Conservation (phyloP, 2,797 vertebrate genomes). For the Microctenopoma steveboyesi region DNA sequence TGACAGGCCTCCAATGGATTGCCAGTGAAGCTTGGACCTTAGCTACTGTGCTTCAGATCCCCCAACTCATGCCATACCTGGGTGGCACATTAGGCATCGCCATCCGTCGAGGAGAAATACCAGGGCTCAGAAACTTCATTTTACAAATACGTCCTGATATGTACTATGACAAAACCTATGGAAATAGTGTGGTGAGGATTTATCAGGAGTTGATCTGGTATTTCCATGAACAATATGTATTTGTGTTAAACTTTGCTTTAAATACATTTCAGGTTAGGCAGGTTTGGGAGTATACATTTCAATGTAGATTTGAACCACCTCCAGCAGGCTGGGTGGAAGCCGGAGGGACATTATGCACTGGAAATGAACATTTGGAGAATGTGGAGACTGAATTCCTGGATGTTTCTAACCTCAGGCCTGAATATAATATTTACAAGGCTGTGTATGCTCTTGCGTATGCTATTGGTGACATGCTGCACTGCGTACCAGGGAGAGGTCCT, state of each 20-base stretch:
- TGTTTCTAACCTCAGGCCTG: constrained; percentile 58
- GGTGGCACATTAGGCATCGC: constrained; percentile 67
- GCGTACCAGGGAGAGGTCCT: constrained; percentile 69
- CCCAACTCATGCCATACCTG: constrained; percentile 51
- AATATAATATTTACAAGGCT: constrained; percentile 76
- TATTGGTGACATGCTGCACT: constrained; percentile 67
- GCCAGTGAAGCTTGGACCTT: constrained; percentile 61
- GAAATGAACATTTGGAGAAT: constrained; percentile 52
- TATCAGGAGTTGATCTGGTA: too few relatives aligned
- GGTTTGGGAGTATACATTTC: constrained; percentile 72
- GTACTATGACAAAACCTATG: too few relatives aligned
- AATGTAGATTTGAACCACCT: constrained; percentile 57
- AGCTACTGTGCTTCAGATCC: constrained; percentile 42
- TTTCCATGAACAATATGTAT: too few relatives aligned
- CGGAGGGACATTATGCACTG: constrained; percentile 60
- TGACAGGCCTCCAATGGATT: constrained; percentile 62
- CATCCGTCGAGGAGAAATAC: constrained; percentile 72
- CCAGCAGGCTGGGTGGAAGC: constrained; percentile 29
- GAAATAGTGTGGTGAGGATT: constrained; percentile 41
- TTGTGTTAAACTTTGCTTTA: too few relatives aligned
- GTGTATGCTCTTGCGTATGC: constrained; percentile 80
- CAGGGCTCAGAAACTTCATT: constrained; percentile 67
- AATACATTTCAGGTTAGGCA: constrained; percentile 42
- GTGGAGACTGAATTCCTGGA: constrained; percentile 61
- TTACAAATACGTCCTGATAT: constrained; percentile 19